Percentiles rank a stretch among this genome's conserved stretches.
These are phyloP conservation scores for Aptenodytes patagonicus DNA, from an alignment of 2,113 vertebrate species.

Conservation along the genomic window DNA sequence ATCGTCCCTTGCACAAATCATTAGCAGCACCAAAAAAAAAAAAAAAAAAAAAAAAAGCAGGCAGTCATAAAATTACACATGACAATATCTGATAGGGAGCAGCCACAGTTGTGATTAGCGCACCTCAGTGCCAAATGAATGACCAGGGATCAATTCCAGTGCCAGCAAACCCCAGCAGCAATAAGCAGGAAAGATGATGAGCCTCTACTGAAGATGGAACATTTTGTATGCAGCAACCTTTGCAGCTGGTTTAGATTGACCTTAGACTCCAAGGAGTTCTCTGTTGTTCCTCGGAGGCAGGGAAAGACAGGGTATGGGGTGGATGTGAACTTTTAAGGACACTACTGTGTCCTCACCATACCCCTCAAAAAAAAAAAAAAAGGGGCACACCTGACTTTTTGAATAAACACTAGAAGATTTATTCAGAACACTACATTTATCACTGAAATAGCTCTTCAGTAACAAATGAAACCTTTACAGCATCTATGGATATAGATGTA, in stretches of 20 bases:
- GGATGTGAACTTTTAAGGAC: not conserved
- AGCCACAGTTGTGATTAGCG: not conserved
- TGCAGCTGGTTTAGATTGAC: not conserved
- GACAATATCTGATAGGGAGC: not conserved
- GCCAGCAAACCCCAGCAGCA: not conserved
- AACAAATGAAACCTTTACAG: not conserved
- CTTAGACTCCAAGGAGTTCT: not conserved
- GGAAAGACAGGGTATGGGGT: not conserved
- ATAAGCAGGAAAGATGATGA: not conserved
- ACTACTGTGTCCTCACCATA: not conserved
- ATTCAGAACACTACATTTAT: not conserved
- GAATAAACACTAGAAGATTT: not conserved
- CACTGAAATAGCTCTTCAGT: not conserved
- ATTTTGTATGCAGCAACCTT: not conserved
- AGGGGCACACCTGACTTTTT: not conserved
- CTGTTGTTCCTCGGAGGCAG: not conserved
- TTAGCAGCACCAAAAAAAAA: not conserved
- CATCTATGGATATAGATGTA: not conserved
- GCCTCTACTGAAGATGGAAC: not conserved
- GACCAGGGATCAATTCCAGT: not conserved
- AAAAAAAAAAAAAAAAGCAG: not conserved
- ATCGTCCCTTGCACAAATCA: not conserved
- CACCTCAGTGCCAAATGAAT: not conserved
- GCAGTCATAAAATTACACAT: not conserved
- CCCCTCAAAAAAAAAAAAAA: not conserved